Base-by-base conservation (phyloP, 2,113 vertebrate genomes). In the Chloroceryle aenea region DNA sequence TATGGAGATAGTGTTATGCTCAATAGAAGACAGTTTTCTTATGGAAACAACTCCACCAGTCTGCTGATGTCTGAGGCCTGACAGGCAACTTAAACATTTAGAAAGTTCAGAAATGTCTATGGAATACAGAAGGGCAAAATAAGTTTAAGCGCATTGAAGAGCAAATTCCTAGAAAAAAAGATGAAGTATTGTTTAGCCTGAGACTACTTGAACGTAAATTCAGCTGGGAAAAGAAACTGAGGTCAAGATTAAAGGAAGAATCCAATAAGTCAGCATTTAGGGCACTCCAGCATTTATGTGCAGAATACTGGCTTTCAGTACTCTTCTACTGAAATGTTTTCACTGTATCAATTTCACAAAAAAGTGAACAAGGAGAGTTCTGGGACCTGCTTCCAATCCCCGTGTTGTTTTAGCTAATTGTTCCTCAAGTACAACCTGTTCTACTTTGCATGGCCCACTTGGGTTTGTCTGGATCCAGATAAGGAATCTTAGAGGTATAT, bases 121-220 rank as follows among this genome's bases (percentile, higher is more conserved):
- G n/a, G 62, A 50, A 62, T 59, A 74, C 9, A 71, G 55, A 0
- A 1, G 20, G 53, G 14, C 20, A 89, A 87, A 89, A 26, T 55
- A 56, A 61, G 22, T 87, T 89, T 72, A 81, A 93, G 56, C 80
- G 63, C 29, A 27, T 30, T 78, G 68, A 84, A 59, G 32, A 74
- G 59, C 14, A 67, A 74, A 94, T 92, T 95, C 72, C 38, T 92
- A 62, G 88, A 19, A 83, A 94, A 93, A 95, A 40, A n/a, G n/a
- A 90, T 66, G 13, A 77, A 84, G n/a, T 23, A 55, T 86, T 90
- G 63, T 79, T 91, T 40, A 82, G 18, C n/a, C 79, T 71, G 42
- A 88, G 72, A 62, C 50, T 94, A 40, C 71, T 83, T 66, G 25
- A 83, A 75, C 14, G 34, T 77, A 74, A 84, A 90, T 83, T 92